These are phyloP conservation scores for Centropus bengalensis DNA, from an alignment of 2,113 vertebrate genomes.

Conservation along the genomic window DNA sequence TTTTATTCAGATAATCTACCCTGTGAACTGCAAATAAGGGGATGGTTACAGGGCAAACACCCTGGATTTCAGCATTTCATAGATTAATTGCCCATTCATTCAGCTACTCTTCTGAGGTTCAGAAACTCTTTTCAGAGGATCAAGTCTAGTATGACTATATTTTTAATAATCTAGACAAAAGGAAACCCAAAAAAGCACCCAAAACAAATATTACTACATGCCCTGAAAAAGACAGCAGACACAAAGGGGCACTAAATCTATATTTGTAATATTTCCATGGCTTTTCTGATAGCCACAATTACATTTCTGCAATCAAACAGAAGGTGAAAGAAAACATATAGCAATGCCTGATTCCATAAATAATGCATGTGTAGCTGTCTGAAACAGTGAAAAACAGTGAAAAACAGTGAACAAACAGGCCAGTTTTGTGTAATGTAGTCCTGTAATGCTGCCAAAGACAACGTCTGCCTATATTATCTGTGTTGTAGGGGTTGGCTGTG, in stretches of 20 bases:
- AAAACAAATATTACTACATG: background rate
- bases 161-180: conserved; percentile 20
- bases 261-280: conserved; percentile 32
- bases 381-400: conserved; percentile 27
- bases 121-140: background rate
- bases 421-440: background rate
- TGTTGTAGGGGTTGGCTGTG: conserved; percentile 24
- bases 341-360: conserved; percentile 18
- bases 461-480: conserved; percentile 59
- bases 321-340: conserved; percentile 46
- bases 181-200: background rate
- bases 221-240: background rate
- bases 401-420: conserved; percentile 41
- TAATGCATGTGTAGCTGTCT: conserved; percentile 36
- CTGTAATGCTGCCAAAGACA: conserved; percentile 47
- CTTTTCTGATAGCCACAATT: conserved; percentile 39
- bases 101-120: background rate
- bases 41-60: background rate
- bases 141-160: background rate
- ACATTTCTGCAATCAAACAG: conserved; percentile 36
- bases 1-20: conserved; percentile 6
- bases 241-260: conserved; percentile 20
- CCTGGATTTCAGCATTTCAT: background rate
- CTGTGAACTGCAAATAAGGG: background rate
- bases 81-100: background rate